Evolutionary conservation across 2,888 invertebrate species (phyloP).

Genomic region (Dromius quadrimaculatus): DNA sequence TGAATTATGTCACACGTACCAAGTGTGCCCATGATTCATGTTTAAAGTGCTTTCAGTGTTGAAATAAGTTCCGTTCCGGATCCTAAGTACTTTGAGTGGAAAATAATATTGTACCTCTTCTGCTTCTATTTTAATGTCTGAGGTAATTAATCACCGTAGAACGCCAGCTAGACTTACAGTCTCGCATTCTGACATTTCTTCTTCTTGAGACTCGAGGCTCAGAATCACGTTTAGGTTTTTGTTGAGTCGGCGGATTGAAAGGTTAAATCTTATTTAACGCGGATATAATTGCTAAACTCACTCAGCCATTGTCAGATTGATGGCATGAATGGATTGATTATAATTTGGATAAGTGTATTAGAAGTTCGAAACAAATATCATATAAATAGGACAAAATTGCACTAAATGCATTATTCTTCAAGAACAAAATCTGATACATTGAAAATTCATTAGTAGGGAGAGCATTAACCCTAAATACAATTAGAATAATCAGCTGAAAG

Average conservation of each 20-base stretch:
- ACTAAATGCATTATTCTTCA: too few relatives aligned
- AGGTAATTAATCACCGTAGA: constrained; percentile 24
- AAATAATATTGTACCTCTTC: constrained; percentile 51
- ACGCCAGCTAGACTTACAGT: neutral
- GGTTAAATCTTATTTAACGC: constrained; percentile 17
- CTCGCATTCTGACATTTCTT: constrained; percentile 25
- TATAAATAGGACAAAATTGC: too few relatives aligned
- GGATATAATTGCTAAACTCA: constrained; percentile 12
- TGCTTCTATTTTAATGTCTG: constrained; percentile 48
- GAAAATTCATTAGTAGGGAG: too few relatives aligned
- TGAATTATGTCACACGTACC: constrained; percentile 50
- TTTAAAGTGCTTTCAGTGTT: constrained; percentile 50
- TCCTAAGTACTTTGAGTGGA: constrained; percentile 51
- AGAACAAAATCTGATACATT: too few relatives aligned
- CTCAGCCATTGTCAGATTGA: neutral
- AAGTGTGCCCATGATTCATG: constrained; percentile 51
- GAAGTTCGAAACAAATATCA: too few relatives aligned
- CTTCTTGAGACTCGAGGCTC: constrained; percentile 1
- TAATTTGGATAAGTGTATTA: too few relatives aligned
- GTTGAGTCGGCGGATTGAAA: constrained; percentile 3
- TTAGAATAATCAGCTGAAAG: too few relatives aligned
- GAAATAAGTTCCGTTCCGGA: constrained; percentile 50
- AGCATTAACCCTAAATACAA: too few relatives aligned
- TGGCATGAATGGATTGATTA: neutral
- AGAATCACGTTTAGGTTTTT: constrained; percentile 5